Conservation (phyloP, 2,113 vertebrate species). For the Lipotes vexillifer region DNA sequence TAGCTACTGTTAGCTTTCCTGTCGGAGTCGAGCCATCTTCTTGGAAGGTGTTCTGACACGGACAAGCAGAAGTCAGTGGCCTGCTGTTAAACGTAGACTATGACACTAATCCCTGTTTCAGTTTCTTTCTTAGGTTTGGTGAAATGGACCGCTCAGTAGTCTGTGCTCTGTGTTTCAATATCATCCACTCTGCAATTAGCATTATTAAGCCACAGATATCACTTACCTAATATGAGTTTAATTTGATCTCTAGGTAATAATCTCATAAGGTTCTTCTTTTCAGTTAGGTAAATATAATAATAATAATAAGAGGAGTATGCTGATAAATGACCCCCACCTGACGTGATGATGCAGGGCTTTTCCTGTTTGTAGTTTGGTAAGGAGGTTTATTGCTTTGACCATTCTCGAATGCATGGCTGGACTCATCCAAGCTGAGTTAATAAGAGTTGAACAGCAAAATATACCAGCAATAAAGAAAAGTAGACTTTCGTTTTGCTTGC, state of each 20-base stretch:
- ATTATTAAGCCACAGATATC: neutral
- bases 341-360: neutral
- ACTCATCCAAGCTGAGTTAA: neutral
- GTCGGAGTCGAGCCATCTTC: accelerated
- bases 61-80: neutral
- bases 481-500: neutral
- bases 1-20: neutral
- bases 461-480: neutral
- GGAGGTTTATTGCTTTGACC: neutral
- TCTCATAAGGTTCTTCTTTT: neutral
- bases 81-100: accelerated
- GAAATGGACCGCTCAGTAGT: neutral
- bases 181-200: neutral
- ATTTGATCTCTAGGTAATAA: neutral
- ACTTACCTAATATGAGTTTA: neutral
- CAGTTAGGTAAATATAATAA: neutral
- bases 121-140: neutral
- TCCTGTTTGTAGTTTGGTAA: neutral
- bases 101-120: neutral
- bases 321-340: neutral
- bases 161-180: neutral
- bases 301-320: neutral
- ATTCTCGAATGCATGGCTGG: neutral
- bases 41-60: accelerated
- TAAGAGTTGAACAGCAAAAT: neutral